Base-by-base conservation (phyloP, 1,140 invertebrate genomes). In the Paracyclopina nana region DNA sequence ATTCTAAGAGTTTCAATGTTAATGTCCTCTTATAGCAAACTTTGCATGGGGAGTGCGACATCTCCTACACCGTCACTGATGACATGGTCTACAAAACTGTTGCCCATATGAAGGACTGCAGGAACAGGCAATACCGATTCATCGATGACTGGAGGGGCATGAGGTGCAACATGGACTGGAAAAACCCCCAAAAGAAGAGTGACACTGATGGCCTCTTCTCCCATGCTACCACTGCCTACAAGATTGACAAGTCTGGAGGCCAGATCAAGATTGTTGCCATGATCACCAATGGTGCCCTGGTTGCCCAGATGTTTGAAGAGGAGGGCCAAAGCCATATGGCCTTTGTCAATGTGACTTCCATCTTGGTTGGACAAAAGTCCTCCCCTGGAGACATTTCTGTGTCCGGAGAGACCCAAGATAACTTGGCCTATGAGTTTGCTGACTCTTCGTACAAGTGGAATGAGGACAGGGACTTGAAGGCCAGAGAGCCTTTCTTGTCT, bases 81-180 rank as follows among this genome's bases (percentile, higher is more conserved):
- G 18, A 26, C 9, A 18, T 22, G 4, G 26, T 43, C 20, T 14
- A 26, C 11, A 46, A 40, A 18, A 45, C 41, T 14, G 50, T 52
- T 6, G 11, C 11, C 11, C 50, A 52, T 22, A 46, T 27, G 16
- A 26, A 26, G 24, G 50, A 52, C 27, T 52, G 50, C 40, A 28
- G 25, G 14, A 25, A 52, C 40, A 9, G 50, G 4, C 16, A 24
- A 5, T 38, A 24, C 31, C 12, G 31, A 11, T 18, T 46, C 34
- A 45, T 52, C 27, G 50, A 52, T 40, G 40, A 52, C 25, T 52
- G 41, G 38, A 48, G 50, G 27, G 50, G 50, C 38, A 12, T 24
- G 12, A 14, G n/a, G 4, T 52, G 50, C 27, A 6, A 42, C 20
- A 42, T 42, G 8, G 30, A 49, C 28, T 12, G 8, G 6, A 20